These are phyloP conservation scores for Arothron firmamentum DNA, from an alignment of 2,113 vertebrate species.

Conservation along the genomic window DNA sequence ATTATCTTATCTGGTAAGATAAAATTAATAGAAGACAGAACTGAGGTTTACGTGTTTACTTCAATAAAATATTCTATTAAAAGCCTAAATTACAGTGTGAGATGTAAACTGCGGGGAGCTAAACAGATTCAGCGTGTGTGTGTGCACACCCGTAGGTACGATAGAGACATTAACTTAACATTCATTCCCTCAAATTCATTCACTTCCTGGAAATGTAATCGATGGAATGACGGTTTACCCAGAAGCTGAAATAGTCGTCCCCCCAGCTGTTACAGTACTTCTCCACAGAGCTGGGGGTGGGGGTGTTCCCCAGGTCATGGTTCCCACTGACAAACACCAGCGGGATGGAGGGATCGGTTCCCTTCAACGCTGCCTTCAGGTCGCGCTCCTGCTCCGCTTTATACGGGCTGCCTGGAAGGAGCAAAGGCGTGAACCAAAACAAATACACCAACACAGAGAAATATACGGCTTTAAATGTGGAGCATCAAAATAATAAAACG, in stretches of 20 bases:
- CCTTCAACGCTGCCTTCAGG: constrained; percentile 79
- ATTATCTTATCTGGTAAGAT: too few species aligned
- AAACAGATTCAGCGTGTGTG: too few species aligned
- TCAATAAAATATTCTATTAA: too few species aligned
- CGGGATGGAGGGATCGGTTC: constrained; percentile 78
- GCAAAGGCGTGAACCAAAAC: too few species aligned
- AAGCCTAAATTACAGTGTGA: too few species aligned
- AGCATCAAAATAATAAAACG: neutral
- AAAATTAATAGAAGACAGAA: too few species aligned
- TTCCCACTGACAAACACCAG: constrained; percentile 94
- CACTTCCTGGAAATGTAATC: neutral
- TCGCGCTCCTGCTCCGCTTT: constrained; percentile 83
- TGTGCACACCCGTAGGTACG: too few species aligned
- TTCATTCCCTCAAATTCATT: too few species aligned
- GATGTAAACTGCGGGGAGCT: too few species aligned
- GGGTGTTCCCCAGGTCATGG: constrained; percentile 89
- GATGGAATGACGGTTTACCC: constrained; percentile 66
- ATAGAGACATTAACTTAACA: too few species aligned
- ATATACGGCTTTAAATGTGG: neutral
- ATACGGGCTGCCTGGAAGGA: constrained; percentile 75
- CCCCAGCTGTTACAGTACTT: constrained; percentile 85
- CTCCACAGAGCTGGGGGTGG: constrained; percentile 78
- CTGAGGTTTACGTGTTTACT: too few species aligned
- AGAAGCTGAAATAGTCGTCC: constrained; percentile 96
- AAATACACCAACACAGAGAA: neutral